Evolutionary conservation across 2,113 vertebrate genomes (phyloP).

Genomic region (Pseudopipra pipra): DNA sequence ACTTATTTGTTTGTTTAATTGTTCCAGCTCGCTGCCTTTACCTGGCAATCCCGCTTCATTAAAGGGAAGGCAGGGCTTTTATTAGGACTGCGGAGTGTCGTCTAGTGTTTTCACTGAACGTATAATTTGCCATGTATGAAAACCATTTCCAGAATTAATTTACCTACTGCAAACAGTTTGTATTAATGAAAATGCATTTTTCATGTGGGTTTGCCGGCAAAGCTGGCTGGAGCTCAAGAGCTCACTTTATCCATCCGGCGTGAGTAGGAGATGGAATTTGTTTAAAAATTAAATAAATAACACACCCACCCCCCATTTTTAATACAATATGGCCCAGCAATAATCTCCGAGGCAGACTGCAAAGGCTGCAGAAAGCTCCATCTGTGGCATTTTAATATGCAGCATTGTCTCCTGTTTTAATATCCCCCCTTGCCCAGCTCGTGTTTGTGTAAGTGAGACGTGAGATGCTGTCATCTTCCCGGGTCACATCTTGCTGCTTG

Average conservation of each 20-base stretch:
- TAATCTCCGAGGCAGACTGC: constrained; percentile 38
- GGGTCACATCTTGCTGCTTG: constrained; percentile 43
- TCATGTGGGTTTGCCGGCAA: constrained; percentile 47
- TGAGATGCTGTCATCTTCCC: constrained; percentile 51
- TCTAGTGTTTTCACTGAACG: neutral
- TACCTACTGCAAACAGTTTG: constrained; percentile 76
- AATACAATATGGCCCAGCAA: constrained; percentile 59
- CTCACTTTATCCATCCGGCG: constrained; percentile 69
- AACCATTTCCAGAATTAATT: constrained; percentile 75
- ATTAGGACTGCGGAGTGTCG: neutral
- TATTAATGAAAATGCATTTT: constrained; percentile 73
- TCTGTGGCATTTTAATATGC: constrained; percentile 62
- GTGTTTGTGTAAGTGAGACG: constrained; percentile 10
- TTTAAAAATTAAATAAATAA: constrained; percentile 73
- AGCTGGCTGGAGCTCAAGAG: constrained; percentile 48
- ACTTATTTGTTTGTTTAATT: neutral
- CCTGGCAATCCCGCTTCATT: neutral
- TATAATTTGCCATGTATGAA: constrained; percentile 65
- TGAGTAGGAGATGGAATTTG: constrained; percentile 56
- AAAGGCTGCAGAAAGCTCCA: constrained; percentile 28
- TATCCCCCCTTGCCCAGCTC: constrained; percentile 18
- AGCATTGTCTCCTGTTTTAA: constrained; percentile 53
- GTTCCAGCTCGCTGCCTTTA: neutral
- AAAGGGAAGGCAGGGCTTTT: neutral
- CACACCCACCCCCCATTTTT: constrained; percentile 36